Evolutionary conservation across 2,888 invertebrate genomes (phyloP), one percentile per base, ranked within the genome.

Genomic region (Orthosia gothica): DNA sequence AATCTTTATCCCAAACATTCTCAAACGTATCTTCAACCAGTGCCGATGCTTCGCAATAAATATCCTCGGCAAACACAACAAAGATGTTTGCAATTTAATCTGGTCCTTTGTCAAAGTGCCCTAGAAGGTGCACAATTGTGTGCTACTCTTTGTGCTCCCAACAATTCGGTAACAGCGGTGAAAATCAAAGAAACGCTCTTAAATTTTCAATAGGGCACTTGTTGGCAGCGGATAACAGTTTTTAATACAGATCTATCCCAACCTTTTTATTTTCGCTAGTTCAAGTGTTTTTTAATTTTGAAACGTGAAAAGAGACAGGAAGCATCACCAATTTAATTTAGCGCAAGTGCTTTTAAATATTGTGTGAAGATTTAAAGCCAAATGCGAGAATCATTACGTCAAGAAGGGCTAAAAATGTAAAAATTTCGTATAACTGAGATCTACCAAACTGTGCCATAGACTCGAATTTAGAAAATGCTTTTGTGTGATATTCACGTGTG

Each of bases 81-180:
- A 71, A 76, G 63, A 64, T 71, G 71, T 72, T 74, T 81, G 77
- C 77, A 81, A 83, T 85, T 68, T 78, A 78, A 87, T 81, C 82
- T 76, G 74, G 20, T 67, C 72, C 57, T 76, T 87, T 85, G 73
- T 79, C 57, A 40, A 55, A 9, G 13, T 82, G 74, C 76, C 55
- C 83, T 68, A 74, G 82, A 73, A 75, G 70, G 73, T 78, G 67
- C 71, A 81, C 86, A 81, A 83, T 85, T 84, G 72, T 74, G 9
- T 70, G 11, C 26, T 54, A 57, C 58, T 59, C 81, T 81, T 80
- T 87, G 83, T 81, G 47, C 55, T 63, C 40, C 20, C 18, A 55
- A 70, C 4, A 63, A 76, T 80, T 82, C 20, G 68, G 69, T 47
- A 75, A 68, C 55, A 62, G 77, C 87, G 86, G 84, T 72, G 54